Evolutionary conservation across 2,113 vertebrate genomes (phyloP), one percentile per base, ranked within the genome.

Genomic region (Alethe diademata): DNA sequence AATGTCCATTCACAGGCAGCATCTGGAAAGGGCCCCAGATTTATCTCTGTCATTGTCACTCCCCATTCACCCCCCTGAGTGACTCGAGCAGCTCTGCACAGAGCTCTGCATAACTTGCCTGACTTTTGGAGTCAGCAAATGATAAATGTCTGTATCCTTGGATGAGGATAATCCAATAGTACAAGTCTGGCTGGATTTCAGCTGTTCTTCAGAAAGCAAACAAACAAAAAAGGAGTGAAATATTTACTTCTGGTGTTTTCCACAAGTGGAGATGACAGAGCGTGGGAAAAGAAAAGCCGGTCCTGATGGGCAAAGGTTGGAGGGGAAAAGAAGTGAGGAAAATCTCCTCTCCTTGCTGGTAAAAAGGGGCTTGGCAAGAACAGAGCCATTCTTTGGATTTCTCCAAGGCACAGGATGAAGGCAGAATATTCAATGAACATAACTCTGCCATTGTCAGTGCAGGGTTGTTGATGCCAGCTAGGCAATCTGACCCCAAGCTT

Each of bases 141-240:
- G 94, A 91, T 90, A 88, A 90, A 95, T 95, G 90, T 90, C 89
- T 90, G 92, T 79, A 85, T 90, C 84, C 84, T 91, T 91, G 92
- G 78, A 73, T 91, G 88, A 76, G 87, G 78, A 93, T 91, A 94
- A 95, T 76, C 73, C 90, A 85, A 5, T 94, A 40, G 14, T 88
- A 80, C 78, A 90, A 88, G 90, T 57, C 85, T 96, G 93, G 87
- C 93, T 95, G 85, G 81, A 53, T 92, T 90, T 96, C 93, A 92
- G 42, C 91, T 69, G 28, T 6, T 65, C 62, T 65, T 26, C 36
- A 24, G 45, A 31, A n/a, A 82, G 58, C 28, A 26, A 42, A 88
- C 38, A 12, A 35, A 13, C 15, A 51, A 29, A 60, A 84, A 13
- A 7, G 54, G 35, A 88, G 74, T 71, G 90, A 86, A 94, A 86